These are phyloP conservation scores for Cathartes aura DNA, from an alignment of 2,113 vertebrate genomes.

Conservation along the genomic window DNA sequence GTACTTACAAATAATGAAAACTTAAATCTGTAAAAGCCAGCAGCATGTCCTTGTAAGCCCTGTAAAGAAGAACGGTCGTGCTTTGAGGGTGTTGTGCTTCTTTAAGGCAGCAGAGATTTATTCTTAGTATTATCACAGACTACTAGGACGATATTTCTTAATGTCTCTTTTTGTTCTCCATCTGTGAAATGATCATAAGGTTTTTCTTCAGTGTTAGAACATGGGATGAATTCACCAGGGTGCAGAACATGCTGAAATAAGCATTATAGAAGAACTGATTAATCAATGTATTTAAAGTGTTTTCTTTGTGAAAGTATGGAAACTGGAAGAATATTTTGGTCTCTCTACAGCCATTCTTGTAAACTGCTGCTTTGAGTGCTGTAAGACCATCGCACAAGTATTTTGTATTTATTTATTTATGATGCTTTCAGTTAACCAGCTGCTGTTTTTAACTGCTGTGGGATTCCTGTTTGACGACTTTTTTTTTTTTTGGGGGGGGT, in stretches of 20 bases:
- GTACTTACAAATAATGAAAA: background rate
- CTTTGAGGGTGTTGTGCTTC: background rate
- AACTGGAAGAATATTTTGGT: background rate
- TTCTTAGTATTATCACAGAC: background rate
- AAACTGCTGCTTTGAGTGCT: background rate
- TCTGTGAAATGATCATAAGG: background rate
- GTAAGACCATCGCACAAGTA: background rate
- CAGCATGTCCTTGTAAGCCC: background rate
- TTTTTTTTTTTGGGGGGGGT: background rate
- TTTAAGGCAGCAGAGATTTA: background rate
- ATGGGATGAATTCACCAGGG: background rate
- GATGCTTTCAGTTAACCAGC: slow-evolving; percentile 1
- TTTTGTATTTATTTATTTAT: slow-evolving; percentile 23
- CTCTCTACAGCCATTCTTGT: background rate
- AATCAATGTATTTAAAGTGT: background rate
- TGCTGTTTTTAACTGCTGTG: background rate
- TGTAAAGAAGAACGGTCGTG: fast-evolving
- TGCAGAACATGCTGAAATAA: background rate
- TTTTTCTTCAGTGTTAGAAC: background rate
- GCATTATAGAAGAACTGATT: background rate
- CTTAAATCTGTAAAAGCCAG: background rate
- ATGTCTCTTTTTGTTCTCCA: background rate
- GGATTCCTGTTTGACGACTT: background rate
- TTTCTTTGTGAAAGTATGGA: background rate
- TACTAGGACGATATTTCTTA: background rate